Base-by-base conservation (phyloP, 2,797 vertebrate genomes). In the Luscinia luscinia region DNA sequence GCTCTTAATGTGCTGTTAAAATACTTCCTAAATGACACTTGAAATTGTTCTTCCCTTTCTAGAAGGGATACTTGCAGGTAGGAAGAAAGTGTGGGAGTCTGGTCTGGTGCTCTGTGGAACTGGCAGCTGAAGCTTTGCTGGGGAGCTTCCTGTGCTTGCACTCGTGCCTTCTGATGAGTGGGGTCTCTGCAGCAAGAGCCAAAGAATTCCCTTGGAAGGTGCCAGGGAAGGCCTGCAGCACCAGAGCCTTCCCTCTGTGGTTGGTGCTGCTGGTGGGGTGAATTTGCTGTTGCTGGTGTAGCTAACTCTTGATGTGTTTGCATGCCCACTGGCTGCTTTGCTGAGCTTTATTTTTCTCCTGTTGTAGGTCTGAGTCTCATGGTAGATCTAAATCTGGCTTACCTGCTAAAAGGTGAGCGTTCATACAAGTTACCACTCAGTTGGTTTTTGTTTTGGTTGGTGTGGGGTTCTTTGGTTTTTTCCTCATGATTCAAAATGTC, bases 381-480 rank as follows among this genome's bases (percentile, higher is more conserved):
- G 96, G 96, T 96, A 97, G 96, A 96, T 97, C 95, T 97, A 97
- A 97, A 94, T 97, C 96, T 94, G 96, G 96, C 95, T 97, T 96
- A 95, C 96, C 95, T 96, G 95, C 96, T 96, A 97, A 97, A 96
- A 97, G 96, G 95, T 97, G 95, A 97, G 95, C 95, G 7, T 84
- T 41, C n/a, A 7, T 46, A 68, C 52, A 81, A 66, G 52, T 57
- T 52, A 69, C 64, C 67, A 82, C 46, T 88, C 27, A 15, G 14
- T 20, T 76, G 74, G 32, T 23, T 59, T 49, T 52, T 59, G 59
- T 21, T 84, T 28, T 21, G 46, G n/a, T 66, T 78, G 58, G 58
- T 72, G 58, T 72, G 70, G 38, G 74, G 9, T 14, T 77, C 70
- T 70, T 73, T 32, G 32, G 10, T 16, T 41, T 43, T 43, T 32